Evolutionary conservation across 2,113 vertebrate species (phyloP).

Genomic region (Gavialis gangeticus): DNA sequence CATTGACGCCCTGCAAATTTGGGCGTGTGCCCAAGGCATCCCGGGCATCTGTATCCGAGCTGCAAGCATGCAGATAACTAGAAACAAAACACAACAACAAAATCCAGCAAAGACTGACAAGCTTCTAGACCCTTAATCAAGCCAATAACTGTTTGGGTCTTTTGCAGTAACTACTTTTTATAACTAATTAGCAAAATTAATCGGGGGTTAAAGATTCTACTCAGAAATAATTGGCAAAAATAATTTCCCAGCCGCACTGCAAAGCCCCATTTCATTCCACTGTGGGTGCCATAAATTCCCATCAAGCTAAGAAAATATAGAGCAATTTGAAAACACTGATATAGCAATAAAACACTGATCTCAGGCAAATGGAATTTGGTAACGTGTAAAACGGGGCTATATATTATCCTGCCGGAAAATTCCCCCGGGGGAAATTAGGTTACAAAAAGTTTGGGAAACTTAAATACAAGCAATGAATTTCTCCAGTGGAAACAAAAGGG

Average conservation of each 20-base stretch:
- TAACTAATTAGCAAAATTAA: conserved; percentile 65
- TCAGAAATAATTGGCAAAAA: conserved; percentile 66
- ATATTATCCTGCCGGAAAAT: conserved; percentile 70
- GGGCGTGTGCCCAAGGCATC: background rate
- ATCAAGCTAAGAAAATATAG: conserved; percentile 75
- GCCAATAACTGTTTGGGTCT: rapidly evolving
- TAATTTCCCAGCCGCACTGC: conserved; percentile 50
- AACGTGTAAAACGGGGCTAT: conserved; percentile 72
- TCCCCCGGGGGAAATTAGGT: conserved; percentile 50
- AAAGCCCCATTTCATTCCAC: conserved; percentile 63
- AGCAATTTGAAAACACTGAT: conserved; percentile 80
- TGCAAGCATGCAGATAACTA: background rate
- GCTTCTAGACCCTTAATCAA: background rate
- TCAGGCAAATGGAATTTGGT: conserved; percentile 76
- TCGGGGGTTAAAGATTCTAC: conserved; percentile 30
- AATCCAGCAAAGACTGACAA: too few relatives aligned
- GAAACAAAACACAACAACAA: background rate
- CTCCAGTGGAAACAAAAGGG: background rate
- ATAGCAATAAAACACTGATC: conserved; percentile 79
- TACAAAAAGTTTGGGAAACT: conserved; percentile 50
- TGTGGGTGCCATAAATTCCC: conserved; percentile 74
- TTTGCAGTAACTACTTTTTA: background rate
- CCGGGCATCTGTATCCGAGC: background rate
- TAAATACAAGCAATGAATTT: conserved; percentile 42
- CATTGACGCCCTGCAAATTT: background rate